A percentile compares a stretch with the other conserved stretches of the same genome.
Conservation (phyloP, 1,140 invertebrate species). For the Meloidogyne hapla region DNA sequence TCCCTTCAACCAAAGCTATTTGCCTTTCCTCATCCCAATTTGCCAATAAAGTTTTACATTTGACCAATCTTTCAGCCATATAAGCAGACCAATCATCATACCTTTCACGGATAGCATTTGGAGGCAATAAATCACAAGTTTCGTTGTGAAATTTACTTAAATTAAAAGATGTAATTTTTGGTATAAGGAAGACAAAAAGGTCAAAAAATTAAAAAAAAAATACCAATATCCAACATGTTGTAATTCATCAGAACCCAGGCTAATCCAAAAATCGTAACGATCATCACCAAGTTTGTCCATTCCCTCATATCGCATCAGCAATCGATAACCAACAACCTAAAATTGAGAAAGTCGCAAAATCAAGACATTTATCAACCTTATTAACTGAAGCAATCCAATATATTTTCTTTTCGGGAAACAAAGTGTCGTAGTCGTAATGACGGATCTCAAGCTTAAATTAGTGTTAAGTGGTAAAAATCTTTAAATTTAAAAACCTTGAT, state of each 20-base stretch:
- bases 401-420: conserved; percentile 27
- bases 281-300: conserved; percentile 29
- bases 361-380: conserved; percentile 20
- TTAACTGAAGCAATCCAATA: conserved; percentile 33
- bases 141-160: conserved; percentile 5
- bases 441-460: conserved; percentile 35
- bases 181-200: too few relatives aligned
- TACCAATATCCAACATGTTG: conserved; percentile 30
- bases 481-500: conserved; percentile 14
- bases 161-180: too few relatives aligned
- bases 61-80: conserved; percentile 7
- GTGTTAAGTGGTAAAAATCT: neutral
- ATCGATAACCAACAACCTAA: conserved; percentile 38
- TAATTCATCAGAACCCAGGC: conserved; percentile 42
- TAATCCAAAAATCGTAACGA: conserved; percentile 40
- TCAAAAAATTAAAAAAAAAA: conserved; percentile 10
- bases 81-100: conserved; percentile 34
- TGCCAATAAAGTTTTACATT: conserved; percentile 24
- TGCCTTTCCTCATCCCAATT: conserved; percentile 26
- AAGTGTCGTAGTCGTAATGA: conserved; percentile 30
- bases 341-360: neutral
- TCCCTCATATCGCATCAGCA: conserved; percentile 35
- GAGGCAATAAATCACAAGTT: conserved; percentile 30
- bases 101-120: conserved; percentile 29
- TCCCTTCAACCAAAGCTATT: conserved; percentile 27